These are phyloP conservation scores for Danio rerio DNA, from an alignment of 2,113 vertebrate genomes.

Conservation along the genomic window DNA sequence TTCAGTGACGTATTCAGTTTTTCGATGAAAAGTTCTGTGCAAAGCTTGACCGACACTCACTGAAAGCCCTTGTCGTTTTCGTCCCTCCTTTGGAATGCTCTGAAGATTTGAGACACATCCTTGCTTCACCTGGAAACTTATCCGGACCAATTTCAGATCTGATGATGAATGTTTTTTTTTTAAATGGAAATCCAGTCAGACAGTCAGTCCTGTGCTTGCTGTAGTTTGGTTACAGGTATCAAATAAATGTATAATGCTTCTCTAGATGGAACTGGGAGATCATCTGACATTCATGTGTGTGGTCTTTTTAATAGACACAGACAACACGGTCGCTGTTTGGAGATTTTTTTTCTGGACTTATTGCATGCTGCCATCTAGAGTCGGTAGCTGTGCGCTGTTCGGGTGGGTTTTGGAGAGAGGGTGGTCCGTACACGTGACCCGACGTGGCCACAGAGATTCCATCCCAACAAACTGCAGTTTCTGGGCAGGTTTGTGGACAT, in stretches of 20 bases:
- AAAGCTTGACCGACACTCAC: constrained; percentile 24
- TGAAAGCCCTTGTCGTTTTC: constrained; percentile 32
- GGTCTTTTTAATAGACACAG: constrained; percentile 50
- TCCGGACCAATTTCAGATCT: background rate
- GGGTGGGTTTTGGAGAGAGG: constrained; percentile 30
- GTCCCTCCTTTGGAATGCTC: constrained; percentile 52
- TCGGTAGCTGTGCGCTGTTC: constrained; percentile 43
- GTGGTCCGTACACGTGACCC: constrained; percentile 19
- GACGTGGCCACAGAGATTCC: constrained; percentile 10
- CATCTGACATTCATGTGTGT: constrained; percentile 44
- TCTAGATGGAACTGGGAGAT: constrained; percentile 29
- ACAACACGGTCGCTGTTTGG: constrained; percentile 62
- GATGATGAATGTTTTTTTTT: background rate
- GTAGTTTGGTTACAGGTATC: constrained; percentile 18
- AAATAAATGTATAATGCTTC: constrained; percentile 28
- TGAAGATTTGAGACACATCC: constrained; percentile 44
- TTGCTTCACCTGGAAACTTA: background rate
- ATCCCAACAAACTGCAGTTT: constrained; percentile 54
- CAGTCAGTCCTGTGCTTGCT: constrained; percentile 5
- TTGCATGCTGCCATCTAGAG: constrained; percentile 74
- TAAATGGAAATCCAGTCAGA: background rate
- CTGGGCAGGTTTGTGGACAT: constrained; percentile 51
- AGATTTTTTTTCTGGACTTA: constrained; percentile 70
- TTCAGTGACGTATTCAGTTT: background rate
- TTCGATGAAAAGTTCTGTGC: constrained; percentile 29